Evolutionary conservation across 92 coral and sea anemone genomes (phyloP), one percentile per base, ranked within the genome.

Genomic region (Paragorgia papillata): DNA sequence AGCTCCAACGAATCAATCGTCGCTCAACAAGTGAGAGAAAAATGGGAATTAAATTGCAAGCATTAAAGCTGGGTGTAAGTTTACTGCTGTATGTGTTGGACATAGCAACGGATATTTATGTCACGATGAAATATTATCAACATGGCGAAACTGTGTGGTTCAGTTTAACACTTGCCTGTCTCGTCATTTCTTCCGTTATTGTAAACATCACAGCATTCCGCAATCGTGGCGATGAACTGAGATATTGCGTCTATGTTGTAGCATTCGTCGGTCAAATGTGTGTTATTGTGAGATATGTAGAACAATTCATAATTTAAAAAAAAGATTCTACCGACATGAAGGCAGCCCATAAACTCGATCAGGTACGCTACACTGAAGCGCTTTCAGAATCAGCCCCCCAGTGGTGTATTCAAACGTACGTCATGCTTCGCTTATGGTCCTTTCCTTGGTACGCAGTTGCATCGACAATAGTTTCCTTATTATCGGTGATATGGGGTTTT

Each of bases 371-470:
- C n/a, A 15, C 89, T 82, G 97, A 93, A 84, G 89, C 97, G 7
- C 90, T 88, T 64, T 46, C 91, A 19, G 97, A 93, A 66, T 93
- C 97, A 5, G 97, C 97, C 0, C 97, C 97, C 0, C 97, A 93
- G 64, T 80, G 91, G 32, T 92, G 91, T 21, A 84, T 93, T 12
- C 97, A 93, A 69, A 83, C 86, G 9, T 93, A 86, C 50, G 89
- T 93, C 62, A 83, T 93, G 89, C 78, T 68, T 35, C 30, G 59
- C 13, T 59, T 44, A 33, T 68, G 75, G 75, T 22, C 18, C 25
- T 68, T 68, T 48, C 75, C 75, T 3, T 68, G 75, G 75, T 44
- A 44, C 31, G 89, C 97, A 17, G 92, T 85, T 8, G 43, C 85
- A 31, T 91, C 97, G 9, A 92, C 97, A 0, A 88, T 81, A 13